A percentile compares a stretch with the other conserved stretches of the same genome.
These are phyloP conservation scores for Menidia beryllina DNA, from an alignment of 2,113 vertebrate species.

Conservation along the genomic window DNA sequence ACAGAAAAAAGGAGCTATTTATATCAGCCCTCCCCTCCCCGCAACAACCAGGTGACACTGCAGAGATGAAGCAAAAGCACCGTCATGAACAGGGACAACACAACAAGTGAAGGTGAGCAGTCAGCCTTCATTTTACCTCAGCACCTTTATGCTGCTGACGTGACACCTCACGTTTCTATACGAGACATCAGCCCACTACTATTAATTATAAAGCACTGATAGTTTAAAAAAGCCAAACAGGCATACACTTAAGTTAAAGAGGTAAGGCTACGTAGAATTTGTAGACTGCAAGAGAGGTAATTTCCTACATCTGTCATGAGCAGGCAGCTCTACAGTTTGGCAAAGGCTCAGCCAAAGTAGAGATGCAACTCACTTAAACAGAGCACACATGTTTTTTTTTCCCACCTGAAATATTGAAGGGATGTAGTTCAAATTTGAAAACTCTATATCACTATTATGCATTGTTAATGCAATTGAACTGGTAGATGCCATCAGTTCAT, in stretches of 20 bases:
- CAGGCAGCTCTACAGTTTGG: constrained; percentile 40
- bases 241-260: constrained; percentile 39
- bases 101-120: constrained; percentile 39
- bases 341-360: constrained; percentile 46
- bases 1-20: constrained; percentile 77
- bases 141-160: constrained; percentile 29
- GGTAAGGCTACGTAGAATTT: constrained; percentile 57
- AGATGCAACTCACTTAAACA: constrained; percentile 38
- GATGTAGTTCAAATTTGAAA: background rate
- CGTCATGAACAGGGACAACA: constrained; percentile 61
- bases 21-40: constrained; percentile 47
- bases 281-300: constrained; percentile 22
- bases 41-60: constrained; percentile 68
- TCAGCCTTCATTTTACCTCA: constrained; percentile 41
- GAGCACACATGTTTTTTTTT: constrained; percentile 7
- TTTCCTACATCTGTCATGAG: constrained; percentile 51
- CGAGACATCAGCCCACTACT: constrained; percentile 10
- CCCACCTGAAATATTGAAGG: background rate
- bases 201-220: constrained; percentile 59
- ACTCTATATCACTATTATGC: too few relatives aligned
- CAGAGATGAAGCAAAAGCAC: constrained; percentile 61
- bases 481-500: too few relatives aligned
- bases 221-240: constrained; percentile 66
- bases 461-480: too few relatives aligned
- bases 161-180: constrained; percentile 44